Evolutionary conservation across 2,113 vertebrate genomes (phyloP).

Genomic region (Mustela lutreola): DNA sequence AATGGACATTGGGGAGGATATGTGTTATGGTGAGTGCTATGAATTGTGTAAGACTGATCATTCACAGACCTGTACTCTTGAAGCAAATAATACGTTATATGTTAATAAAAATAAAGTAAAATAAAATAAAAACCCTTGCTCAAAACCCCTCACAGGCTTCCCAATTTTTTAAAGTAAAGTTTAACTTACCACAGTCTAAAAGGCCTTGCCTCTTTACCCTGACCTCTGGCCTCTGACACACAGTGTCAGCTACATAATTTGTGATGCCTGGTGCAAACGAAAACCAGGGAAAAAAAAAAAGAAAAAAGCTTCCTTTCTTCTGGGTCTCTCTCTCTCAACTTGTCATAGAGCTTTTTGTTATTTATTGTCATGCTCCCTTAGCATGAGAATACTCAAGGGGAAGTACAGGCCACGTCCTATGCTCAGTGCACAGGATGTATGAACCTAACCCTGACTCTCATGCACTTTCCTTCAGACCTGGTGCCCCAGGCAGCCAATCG

Average conservation of each 20-base stretch:
- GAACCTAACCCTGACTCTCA: not conserved
- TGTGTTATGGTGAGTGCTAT: no score
- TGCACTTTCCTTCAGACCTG: not conserved
- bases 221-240: not conserved
- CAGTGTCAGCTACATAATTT: not conserved
- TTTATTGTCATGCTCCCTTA: not conserved
- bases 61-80: no score
- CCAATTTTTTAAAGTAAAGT: slow-evolving; percentile 15
- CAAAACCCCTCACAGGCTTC: not conserved
- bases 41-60: no score
- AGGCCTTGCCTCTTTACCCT: not conserved
- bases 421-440: not conserved
- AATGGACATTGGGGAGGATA: no score
- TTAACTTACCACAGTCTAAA: not conserved
- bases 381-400: not conserved
- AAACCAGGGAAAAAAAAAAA: not conserved
- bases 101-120: no score
- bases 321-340: not conserved
- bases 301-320: not conserved
- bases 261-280: not conserved
- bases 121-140: not conserved
- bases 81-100: no score
- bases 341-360: slow-evolving; percentile 4
- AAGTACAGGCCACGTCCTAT: not conserved
- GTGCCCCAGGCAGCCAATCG: not conserved